These are phyloP conservation scores for Ectropis grisescens DNA, from an alignment of 1,140 invertebrate species.

Conservation along the genomic window DNA sequence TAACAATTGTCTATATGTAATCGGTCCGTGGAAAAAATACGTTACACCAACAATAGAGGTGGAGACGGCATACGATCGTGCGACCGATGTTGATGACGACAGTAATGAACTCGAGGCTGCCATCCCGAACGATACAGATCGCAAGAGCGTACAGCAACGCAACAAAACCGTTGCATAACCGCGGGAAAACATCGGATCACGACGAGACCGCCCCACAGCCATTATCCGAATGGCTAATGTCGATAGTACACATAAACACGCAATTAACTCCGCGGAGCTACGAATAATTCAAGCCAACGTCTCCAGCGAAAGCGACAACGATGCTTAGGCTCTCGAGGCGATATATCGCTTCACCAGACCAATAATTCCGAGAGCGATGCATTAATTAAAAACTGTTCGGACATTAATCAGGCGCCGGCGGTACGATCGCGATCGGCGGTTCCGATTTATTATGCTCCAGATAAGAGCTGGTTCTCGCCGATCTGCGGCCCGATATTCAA, in stretches of 20 bases:
- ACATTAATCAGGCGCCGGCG: conserved; percentile 34
- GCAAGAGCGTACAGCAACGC: conserved; percentile 11
- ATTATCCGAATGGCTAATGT: conserved; percentile 33
- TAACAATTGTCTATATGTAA: conserved; percentile 17
- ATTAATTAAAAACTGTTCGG: conserved; percentile 38
- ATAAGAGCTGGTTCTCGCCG: conserved; percentile 17
- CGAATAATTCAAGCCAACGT: conserved; percentile 28
- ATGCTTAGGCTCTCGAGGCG: too few relatives aligned
- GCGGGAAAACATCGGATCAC: conserved; percentile 35
- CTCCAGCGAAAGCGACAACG: conserved; percentile 15
- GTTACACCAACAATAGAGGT: conserved; percentile 43
- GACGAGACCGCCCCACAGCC: conserved; percentile 27
- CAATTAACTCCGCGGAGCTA: conserved; percentile 23
- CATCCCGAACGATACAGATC: conserved; percentile 41
- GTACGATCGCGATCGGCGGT: conserved; percentile 23
- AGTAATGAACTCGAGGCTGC: conserved; percentile 36
- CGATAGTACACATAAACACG: conserved; percentile 33
- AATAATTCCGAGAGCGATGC: conserved; percentile 10
- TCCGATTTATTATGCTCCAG: conserved; percentile 32
- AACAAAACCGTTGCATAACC: conserved; percentile 40
- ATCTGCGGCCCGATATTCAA: conserved; percentile 15
- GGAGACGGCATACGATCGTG: conserved; percentile 30
- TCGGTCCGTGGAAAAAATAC: conserved; percentile 27
- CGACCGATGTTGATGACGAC: conserved; percentile 33
- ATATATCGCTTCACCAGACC: conserved; percentile 1